These are phyloP conservation scores for Nasonovia ribisnigri DNA, from an alignment of 2,888 invertebrate species.

Conservation along the genomic window DNA sequence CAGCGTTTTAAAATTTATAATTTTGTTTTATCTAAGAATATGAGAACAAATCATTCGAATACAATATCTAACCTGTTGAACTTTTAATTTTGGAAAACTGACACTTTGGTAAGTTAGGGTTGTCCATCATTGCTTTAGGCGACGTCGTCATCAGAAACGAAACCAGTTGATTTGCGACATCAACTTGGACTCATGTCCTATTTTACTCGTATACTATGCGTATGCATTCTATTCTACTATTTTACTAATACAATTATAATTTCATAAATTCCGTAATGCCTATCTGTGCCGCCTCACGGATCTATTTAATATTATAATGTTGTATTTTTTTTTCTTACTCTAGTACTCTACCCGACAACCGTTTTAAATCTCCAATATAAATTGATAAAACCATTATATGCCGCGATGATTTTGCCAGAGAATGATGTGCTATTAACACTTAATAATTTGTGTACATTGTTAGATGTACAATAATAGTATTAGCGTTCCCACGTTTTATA, in stretches of 20 bases:
- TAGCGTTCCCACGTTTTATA: constrained; percentile 32
- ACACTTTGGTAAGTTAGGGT: neutral
- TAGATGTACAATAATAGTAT: constrained; percentile 27
- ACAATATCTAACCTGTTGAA: neutral
- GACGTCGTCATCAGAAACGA: neutral
- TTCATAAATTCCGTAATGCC: neutral
- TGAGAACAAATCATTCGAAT: neutral
- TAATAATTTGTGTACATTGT: constrained; percentile 32
- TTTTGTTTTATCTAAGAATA: neutral
- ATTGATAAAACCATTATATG: constrained; percentile 9
- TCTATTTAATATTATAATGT: constrained; percentile 5
- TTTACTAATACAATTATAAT: neutral
- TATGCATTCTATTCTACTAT: neutral
- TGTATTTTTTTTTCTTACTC: neutral
- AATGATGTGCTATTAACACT: constrained; percentile 19
- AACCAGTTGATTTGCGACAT: neutral
- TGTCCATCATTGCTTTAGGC: neutral
- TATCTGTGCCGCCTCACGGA: neutral
- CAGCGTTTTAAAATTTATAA: neutral
- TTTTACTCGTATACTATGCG: neutral
- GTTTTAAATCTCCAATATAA: constrained; percentile 40
- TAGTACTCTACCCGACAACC: neutral
- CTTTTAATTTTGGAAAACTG: neutral
- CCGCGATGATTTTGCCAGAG: neutral
- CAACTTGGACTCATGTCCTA: neutral